Evolutionary conservation across 2,797 vertebrate species (phyloP), one percentile per base, ranked within the genome.

Genomic region (Xenentodon cancila): DNA sequence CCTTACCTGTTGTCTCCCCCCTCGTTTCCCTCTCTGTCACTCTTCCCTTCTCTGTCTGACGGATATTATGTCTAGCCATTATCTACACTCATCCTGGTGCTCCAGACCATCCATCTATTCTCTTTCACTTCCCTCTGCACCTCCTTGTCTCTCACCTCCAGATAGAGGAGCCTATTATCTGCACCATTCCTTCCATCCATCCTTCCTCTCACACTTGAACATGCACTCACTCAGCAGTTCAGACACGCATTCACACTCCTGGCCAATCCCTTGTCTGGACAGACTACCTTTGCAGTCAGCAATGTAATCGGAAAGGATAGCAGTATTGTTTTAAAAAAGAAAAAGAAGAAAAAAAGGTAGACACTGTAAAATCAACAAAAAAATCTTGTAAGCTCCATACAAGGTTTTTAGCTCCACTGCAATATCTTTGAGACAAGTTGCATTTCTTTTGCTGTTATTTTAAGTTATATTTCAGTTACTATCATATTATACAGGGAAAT

Each of bases 41-140:
- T 68, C 71, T 71, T 77, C 54, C 64, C 75, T 79, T 53, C 79
- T 59, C 75, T 63, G 80, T 83, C 68, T 59, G 59, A 68, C 68
- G 59, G 85, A 87, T 88, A 89, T 88, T 88, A 89, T 88, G 82
- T 88, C 75, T 73, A 46, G 74, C 77, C 72, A 88, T 90, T 91
- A 91, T 90, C 89, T 88, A 77, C 80, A 87, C 77, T 86, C 76
- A 72, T 88, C 75, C 85, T 42, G 46, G 68, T 53, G 74, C 79
- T 81, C 54, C 64, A 62, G 77, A 75, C 72, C 82, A 85, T 86
- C 86, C 84, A 87, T 88, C 90, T 74, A 69, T 84, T 73, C 80
- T 77, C 77, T 73, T 74, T 81, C 75, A 68, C 87, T 70, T 77
- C 68, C 73, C 79, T 68, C 71, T 79, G 75, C 69, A 71, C 73